Evolutionary conservation across 2,888 invertebrate genomes (phyloP).

Genomic region (Pelosia muscerda): DNA sequence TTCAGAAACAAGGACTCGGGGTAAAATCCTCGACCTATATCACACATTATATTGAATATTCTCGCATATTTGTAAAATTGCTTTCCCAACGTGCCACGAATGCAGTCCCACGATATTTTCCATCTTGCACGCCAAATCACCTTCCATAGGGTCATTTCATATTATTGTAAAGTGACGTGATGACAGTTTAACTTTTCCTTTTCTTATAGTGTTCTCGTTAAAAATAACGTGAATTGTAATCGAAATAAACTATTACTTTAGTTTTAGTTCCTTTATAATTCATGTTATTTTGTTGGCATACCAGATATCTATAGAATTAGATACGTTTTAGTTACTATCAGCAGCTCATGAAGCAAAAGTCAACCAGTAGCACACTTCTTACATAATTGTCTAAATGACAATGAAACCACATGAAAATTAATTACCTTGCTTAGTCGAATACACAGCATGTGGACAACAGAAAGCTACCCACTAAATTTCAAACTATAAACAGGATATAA

Average conservation of each 20-base stretch:
- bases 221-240: neutral
- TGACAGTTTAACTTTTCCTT: neutral
- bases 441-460: neutral
- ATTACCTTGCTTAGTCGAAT: neutral
- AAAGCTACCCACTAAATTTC: too few species aligned
- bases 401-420: too few species aligned
- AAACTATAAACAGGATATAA: too few species aligned
- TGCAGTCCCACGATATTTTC: slow-evolving; percentile 45
- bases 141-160: neutral
- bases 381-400: too few species aligned
- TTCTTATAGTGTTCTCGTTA: neutral
- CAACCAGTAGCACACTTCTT: too few species aligned
- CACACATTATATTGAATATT: slow-evolving; percentile 39
- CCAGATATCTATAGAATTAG: neutral
- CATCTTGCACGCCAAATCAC: slow-evolving; percentile 42
- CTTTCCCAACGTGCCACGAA: slow-evolving; percentile 50
- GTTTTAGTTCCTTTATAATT: too few species aligned
- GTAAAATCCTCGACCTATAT: slow-evolving; percentile 31
- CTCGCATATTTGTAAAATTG: slow-evolving; percentile 54
- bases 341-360: too few species aligned
- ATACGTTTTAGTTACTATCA: too few species aligned
- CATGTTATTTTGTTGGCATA: too few species aligned
- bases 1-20: slow-evolving; percentile 21
- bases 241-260: too few species aligned
- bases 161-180: neutral